Conservation (phyloP, 2,797 vertebrate genomes). For the Etheostoma nigrum region DNA sequence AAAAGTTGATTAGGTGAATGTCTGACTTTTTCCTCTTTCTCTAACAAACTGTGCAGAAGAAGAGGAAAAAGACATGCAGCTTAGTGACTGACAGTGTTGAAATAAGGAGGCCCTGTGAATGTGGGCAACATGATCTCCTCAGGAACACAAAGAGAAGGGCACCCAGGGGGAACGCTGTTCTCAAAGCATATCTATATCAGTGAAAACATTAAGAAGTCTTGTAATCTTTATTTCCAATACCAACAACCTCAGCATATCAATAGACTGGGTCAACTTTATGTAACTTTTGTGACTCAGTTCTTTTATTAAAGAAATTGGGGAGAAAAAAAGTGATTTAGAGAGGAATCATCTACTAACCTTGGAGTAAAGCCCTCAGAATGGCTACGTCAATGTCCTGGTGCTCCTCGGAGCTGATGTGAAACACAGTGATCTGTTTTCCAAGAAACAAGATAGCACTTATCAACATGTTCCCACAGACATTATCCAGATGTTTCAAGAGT, state of each 20-base stretch:
- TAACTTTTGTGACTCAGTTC: slow-evolving; percentile 20
- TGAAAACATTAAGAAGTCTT: slow-evolving; percentile 70
- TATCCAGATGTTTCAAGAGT: slow-evolving; percentile 33
- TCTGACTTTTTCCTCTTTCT: neutral
- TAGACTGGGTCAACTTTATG: slow-evolving; percentile 43
- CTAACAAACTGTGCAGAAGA: slow-evolving; percentile 15
- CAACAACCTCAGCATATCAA: slow-evolving; percentile 44
- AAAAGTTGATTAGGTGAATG: neutral
- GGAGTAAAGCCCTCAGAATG: slow-evolving; percentile 95
- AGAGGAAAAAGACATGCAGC: slow-evolving; percentile 24
- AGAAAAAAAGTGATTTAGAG: neutral
- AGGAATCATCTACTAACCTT: slow-evolving; percentile 86
- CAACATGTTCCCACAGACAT: slow-evolving; percentile 51
- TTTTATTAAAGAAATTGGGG: slow-evolving; percentile 18
- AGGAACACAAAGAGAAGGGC: slow-evolving; percentile 58
- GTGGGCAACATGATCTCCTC: slow-evolving; percentile 65
- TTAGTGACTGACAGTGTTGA: slow-evolving; percentile 38
- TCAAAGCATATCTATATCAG: slow-evolving; percentile 77
- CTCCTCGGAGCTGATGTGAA: slow-evolving; percentile 97
- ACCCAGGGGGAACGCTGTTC: slow-evolving; percentile 51
- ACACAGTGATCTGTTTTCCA: slow-evolving; percentile 94
- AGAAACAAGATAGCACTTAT: slow-evolving; percentile 46
- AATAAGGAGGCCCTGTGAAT: slow-evolving; percentile 68
- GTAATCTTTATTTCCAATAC: slow-evolving; percentile 57
- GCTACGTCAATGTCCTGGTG: slow-evolving; percentile 98